phyloP scores from a whole-genome alignment of 2,113 vertebrate species.

The Chitala chitala region DNA sequence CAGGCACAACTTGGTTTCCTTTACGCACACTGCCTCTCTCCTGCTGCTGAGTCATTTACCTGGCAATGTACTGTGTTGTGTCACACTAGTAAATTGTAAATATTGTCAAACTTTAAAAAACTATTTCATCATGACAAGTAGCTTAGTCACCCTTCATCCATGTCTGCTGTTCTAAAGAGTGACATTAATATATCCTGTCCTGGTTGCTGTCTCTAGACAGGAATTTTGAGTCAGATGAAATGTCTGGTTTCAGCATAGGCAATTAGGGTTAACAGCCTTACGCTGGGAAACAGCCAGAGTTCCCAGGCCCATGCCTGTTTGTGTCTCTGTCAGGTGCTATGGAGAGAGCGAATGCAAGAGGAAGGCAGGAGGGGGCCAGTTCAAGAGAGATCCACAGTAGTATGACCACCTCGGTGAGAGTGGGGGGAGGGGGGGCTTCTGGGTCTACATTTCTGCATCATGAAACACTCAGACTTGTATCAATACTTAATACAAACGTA shows the following conservation, averaged over 20 bases:
- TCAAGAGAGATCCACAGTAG: constrained; percentile 44
- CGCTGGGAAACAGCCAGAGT: neutral
- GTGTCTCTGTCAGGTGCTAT: constrained; percentile 37
- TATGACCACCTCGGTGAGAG: constrained; percentile 55
- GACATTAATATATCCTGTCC: neutral
- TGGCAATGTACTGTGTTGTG: neutral
- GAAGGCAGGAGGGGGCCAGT: constrained; percentile 39
- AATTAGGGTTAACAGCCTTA: neutral
- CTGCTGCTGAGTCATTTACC: neutral
- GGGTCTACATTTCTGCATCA: too few relatives aligned
- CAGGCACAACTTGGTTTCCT: neutral
- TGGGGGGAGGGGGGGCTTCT: constrained; percentile 6
- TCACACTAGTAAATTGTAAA: constrained; percentile 1
- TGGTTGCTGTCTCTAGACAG: neutral
- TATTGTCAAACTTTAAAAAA: neutral
- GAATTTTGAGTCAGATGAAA: neutral
- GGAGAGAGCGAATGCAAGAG: constrained; percentile 42
- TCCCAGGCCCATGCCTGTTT: constrained; percentile 17
- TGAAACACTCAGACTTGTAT: too few relatives aligned
- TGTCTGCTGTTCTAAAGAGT: neutral
- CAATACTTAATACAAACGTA: too few relatives aligned
- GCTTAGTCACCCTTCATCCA: neutral
- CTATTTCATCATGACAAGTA: neutral
- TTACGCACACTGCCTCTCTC: neutral
- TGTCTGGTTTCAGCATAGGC: neutral